Conservation (phyloP, 2,797 vertebrate species). For the Eremophila alpestris region DNA sequence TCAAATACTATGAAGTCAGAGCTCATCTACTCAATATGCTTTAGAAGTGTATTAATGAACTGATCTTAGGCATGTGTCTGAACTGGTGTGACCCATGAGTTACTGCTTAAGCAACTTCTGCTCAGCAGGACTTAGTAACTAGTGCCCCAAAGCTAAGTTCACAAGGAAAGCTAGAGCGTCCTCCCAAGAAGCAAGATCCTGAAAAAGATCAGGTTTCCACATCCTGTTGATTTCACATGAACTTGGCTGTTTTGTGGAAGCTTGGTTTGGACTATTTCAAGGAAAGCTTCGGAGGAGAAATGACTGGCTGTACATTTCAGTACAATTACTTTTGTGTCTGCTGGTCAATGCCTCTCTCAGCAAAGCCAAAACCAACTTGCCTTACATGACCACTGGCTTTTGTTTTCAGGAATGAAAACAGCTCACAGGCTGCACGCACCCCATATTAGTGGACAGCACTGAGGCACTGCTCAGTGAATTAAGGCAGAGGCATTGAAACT, state of each 20-base stretch:
- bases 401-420: constrained; percentile 1
- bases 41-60: constrained; percentile 18
- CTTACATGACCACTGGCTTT: background rate
- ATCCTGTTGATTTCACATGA: constrained; percentile 63
- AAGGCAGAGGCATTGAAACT: background rate
- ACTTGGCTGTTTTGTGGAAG: constrained; percentile 51
- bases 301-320: background rate
- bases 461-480: background rate
- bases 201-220: constrained; percentile 60
- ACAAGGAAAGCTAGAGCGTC: background rate
- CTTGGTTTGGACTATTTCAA: constrained; percentile 63
- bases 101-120: constrained; percentile 51
- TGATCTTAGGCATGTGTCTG: constrained; percentile 10
- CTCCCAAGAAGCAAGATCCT: constrained; percentile 32
- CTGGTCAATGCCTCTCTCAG: background rate
- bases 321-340: constrained; percentile 30
- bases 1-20: constrained; percentile 24
- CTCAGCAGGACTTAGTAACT: constrained; percentile 32
- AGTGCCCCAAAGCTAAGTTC: constrained; percentile 15
- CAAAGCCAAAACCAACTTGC: constrained; percentile 43
- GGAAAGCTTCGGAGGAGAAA: background rate
- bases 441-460: background rate
- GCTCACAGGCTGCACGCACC: background rate
- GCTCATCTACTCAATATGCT: background rate
- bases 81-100: constrained; percentile 18